Evolutionary conservation across 92 coral and sea anemone genomes (phyloP), one percentile per base, ranked within the genome.

Genomic region (Parazoanthus atlanticus): DNA sequence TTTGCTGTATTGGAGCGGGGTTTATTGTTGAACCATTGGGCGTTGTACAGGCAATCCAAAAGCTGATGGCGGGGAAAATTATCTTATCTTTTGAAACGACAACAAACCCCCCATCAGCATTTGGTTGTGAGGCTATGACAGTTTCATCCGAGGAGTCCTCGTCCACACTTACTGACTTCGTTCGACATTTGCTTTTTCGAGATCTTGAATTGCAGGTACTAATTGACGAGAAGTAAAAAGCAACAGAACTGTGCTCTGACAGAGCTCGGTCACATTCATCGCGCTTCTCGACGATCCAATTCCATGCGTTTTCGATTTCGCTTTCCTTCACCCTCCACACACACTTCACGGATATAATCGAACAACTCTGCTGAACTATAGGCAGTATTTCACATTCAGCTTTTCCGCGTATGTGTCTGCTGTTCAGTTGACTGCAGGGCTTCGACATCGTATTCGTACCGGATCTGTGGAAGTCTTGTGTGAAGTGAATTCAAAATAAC

Each of bases 11-110:
- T 54, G 30, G 3, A 8, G 75, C 76, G 19, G 88, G 88, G 84
- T 78, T 82, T 31, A 76, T 32, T 30, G 74, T 12, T 23, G 88
- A 26, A 21, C 89, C 89, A 73, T 77, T 84, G 31, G 25, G 75
- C 6, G 86, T 78, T 33, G 31, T 58, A 25, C 85, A 78, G 28
- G 86, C 90, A 10, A 65, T 76, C 90, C 90, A 87, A 56, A 78
- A 87, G 11, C n/a, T 78, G 32, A 87, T 87, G n/a, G 90, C 90
- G 19, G 76, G 76, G 28, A 43, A 71, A 32, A 29, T 71, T 12
- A 71, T 71, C 40, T 71, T 71, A 3, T 71, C 76, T 10, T 71
- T 71, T 33, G 76, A 71, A 12, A 71, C 76, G 36, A 71, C 38
- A 33, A 71, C 36, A 71, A 71, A 33, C 36, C 38, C 76, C 6